Base-by-base conservation (phyloP, 2,888 invertebrate species). In the Orthosia cruda region DNA sequence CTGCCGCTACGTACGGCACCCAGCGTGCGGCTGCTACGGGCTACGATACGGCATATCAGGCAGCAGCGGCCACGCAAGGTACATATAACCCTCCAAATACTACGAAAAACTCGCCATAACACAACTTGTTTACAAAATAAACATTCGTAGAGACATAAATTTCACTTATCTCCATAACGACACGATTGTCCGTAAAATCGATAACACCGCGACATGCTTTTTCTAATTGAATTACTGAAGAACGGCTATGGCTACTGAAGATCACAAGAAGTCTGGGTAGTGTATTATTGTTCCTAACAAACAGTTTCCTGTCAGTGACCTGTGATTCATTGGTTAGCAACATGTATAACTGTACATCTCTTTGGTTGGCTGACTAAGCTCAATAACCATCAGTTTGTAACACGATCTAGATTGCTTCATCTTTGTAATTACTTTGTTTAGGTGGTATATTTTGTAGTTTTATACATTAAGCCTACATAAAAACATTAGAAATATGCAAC, bases 21-120 rank as follows among this genome's bases (percentile, higher is more conserved):
- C 98, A 98, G 91, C 97, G 98, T 82, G 97, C 98, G 78, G 97
- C 98, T 52, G 98, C 98, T 64, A 97, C 98, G 68, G 98, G 98
- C 75, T 98, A 98, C 97, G 98, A 98, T 92, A 98, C 98, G 84
- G 98, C 98, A 62, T 98, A 98, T 89, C 98, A 98, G 90, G 98
- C 98, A 74, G 98, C 98, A 81, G 98, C 98, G 32, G 98, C 98
- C 55, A 98, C 98, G 73, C 98, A 98, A 94, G 98, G 98, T 91
- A 97, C 65, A 78, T 77, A 59, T 65, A 97, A 62, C 97, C 97
- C 93, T 97, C 97, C 83, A 47, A 63, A 47, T 55, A 2, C 3
- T n/a, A 47, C 1, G 16, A 59, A 69, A 65, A 20, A 20, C 12
- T 47, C 20, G 12, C 15, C 20, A 50, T 45, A 68, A 61, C 40